A percentile compares a stretch with the other conserved stretches of the same genome.
Conservation (phyloP, 2,113 vertebrate genomes). For the Scartelaos histophorus region DNA sequence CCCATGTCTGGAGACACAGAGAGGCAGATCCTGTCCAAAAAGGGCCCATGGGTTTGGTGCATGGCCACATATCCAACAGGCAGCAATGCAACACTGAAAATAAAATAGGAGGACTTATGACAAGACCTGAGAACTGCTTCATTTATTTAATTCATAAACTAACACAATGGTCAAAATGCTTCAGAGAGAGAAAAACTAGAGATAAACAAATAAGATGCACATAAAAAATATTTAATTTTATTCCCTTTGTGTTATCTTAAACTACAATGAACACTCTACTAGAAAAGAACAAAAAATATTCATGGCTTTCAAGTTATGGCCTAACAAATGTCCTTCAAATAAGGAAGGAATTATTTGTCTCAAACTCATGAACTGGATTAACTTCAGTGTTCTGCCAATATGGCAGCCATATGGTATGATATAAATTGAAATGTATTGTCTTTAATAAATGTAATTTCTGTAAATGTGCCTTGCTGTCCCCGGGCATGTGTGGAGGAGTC, state of each 20-base stretch:
- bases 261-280: no score
- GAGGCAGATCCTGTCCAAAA: conserved; percentile 44
- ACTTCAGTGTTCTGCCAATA: no score
- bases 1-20: conserved; percentile 31
- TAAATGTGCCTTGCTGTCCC: conserved; percentile 39
- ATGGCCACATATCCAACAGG: conserved; percentile 48
- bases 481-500: conserved; percentile 19
- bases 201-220: no score
- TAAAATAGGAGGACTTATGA: background rate
- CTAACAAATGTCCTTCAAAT: no score
- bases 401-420: no score
- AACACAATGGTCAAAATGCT: no score
- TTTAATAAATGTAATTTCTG: background rate
- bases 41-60: conserved; percentile 53
- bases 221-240: background rate
- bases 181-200: no score
- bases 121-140: background rate
- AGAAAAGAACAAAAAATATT: background rate
- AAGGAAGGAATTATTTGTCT: no score
- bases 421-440: background rate
- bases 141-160: no score
- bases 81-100: conserved; percentile 16
- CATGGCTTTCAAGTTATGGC: no score
- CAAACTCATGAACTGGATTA: no score
- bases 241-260: no score